Percentiles rank a stretch among this genome's conserved stretches.
Conservation (phyloP, 2,113 vertebrate species). For the Carassius carassius region DNA sequence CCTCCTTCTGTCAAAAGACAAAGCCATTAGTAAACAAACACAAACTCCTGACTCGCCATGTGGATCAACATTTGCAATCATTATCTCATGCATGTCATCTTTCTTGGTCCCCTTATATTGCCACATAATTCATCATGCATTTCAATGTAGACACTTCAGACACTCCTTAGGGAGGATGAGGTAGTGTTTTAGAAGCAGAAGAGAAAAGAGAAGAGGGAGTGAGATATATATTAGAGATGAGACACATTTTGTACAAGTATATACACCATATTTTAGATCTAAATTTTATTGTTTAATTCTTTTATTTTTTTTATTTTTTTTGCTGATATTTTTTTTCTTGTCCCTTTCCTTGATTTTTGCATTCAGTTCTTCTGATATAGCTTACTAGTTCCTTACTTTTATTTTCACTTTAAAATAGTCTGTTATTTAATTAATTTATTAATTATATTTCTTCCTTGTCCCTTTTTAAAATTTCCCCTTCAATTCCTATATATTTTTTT, state of each 20-base stretch:
- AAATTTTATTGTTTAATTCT: background rate
- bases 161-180: constrained; percentile 1
- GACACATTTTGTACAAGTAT: background rate
- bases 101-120: constrained; percentile 23
- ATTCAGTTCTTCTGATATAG: background rate
- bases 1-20: constrained; percentile 75
- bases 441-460: background rate
- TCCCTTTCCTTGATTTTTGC: background rate
- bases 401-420: background rate
- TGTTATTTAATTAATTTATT: background rate
- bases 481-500: background rate
- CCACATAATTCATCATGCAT: constrained; percentile 19
- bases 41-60: constrained; percentile 3
- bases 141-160: background rate
- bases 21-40: constrained; percentile 42
- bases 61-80: background rate
- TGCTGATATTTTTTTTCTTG: background rate
- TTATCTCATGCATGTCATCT: constrained; percentile 3
- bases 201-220: background rate
- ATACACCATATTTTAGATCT: background rate
- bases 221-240: background rate
- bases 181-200: background rate
- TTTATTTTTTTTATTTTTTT: background rate
- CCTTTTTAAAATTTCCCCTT: background rate
- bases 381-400: background rate